Base-by-base conservation (phyloP, 1,140 invertebrate species). In the Cheumatopsyche charites region DNA sequence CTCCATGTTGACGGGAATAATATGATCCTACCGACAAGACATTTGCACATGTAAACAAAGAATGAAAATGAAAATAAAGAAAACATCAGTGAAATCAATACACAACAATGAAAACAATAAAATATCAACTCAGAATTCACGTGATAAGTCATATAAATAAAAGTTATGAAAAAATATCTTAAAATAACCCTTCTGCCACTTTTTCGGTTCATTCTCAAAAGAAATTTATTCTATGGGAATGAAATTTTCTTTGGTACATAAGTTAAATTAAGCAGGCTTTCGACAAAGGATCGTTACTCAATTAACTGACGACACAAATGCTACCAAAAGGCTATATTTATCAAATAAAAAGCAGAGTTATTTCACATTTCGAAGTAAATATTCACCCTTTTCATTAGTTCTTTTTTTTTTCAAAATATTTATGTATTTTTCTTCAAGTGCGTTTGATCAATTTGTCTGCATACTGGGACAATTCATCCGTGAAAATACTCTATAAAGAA, bases 241-340 rank as follows among this genome's bases (percentile, higher is more conserved):
- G 13, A 2, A 12, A 47, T 4, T 47, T 47, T 47, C 43, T 47
- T 47, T 36, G 9, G 43, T 21, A 21, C 15, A 7, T 7, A 23
- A 15, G 13, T 62, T n/a, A 41, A 62, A 62, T 62, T 26, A 15
- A 49, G 47, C 23, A 19, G 21, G n/a, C 11, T 47, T 15, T 17
- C 13, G 43, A 49, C 47, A 68, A 55, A 68, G 26, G 26, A 13
- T 68, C 66, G 25, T 68, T 68, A 68, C 41, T 68, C 66, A 68
- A 68, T 68, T 68, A 68, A 25, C 36, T 23, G 43, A 25, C 43
- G 17, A n/a, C n/a, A 67, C 21, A 47, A 67, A 67, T 6, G 43
- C 2, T 42, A 23, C 43, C 1, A 23, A 41, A 2, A 9, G 65
- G 26, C 47, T 15, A 17, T 17, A 36, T 36, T 36, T 36, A 36